Evolutionary conservation across 2,797 vertebrate species (phyloP).

Genomic region (Danio choprae): DNA sequence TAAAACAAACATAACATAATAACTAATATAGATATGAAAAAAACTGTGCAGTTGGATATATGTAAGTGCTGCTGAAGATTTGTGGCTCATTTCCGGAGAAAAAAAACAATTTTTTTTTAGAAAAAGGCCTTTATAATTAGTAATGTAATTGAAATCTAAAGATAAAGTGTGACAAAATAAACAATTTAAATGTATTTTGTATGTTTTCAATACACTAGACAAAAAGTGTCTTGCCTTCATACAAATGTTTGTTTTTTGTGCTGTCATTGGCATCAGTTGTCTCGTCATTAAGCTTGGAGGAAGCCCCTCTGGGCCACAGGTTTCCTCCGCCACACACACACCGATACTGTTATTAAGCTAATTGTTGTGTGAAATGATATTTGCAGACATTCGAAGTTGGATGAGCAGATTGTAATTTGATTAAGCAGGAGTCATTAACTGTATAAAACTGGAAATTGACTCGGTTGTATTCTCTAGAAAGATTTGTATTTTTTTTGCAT

Average conservation of each 20-base stretch:
- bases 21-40: too few relatives aligned
- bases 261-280: not conserved
- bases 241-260: not conserved
- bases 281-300: not conserved
- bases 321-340: slow-evolving; percentile 12
- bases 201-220: too few relatives aligned
- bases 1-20: too few relatives aligned
- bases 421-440: slow-evolving; percentile 52
- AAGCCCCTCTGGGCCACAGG: not conserved
- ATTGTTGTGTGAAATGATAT: slow-evolving; percentile 55
- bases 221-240: not conserved
- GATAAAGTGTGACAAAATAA: too few relatives aligned
- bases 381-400: slow-evolving; percentile 42
- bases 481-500: slow-evolving; percentile 1
- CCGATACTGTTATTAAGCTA: slow-evolving; percentile 34
- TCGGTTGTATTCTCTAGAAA: slow-evolving; percentile 26
- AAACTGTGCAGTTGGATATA: too few relatives aligned
- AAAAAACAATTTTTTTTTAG: too few relatives aligned
- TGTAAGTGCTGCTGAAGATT: too few relatives aligned
- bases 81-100: too few relatives aligned
- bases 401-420: slow-evolving; percentile 52
- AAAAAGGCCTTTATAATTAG: too few relatives aligned
- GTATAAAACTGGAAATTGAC: slow-evolving; percentile 28
- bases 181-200: too few relatives aligned
- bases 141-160: too few relatives aligned